These are phyloP conservation scores for Ictalurus punctatus DNA, from an alignment of 2,113 vertebrate genomes.

Conservation along the genomic window DNA sequence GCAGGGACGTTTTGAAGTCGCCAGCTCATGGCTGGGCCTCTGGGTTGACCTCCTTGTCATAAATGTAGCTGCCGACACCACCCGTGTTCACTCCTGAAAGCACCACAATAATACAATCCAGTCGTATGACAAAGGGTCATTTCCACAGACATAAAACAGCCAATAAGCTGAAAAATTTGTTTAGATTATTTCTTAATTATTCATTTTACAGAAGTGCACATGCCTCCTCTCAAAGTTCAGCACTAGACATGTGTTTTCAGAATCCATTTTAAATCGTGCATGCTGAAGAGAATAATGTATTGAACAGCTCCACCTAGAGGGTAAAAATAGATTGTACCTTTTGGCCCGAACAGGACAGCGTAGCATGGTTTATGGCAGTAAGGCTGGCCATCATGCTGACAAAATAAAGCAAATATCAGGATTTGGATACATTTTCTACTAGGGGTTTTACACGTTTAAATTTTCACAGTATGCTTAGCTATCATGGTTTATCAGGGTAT, in stretches of 20 bases:
- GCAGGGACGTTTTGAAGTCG: background rate
- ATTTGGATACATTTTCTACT: background rate
- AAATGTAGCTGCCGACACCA: slow-evolving; percentile 96
- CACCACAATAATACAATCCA: slow-evolving; percentile 33
- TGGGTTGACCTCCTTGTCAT: slow-evolving; percentile 85
- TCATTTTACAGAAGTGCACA: background rate
- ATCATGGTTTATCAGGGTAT: background rate
- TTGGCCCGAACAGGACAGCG: slow-evolving; percentile 87
- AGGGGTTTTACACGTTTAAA: background rate
- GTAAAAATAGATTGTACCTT: slow-evolving; percentile 77
- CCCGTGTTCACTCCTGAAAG: slow-evolving; percentile 93
- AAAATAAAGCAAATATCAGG: background rate
- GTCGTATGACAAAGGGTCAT: background rate
- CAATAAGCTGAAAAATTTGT: background rate
- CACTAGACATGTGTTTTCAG: background rate
- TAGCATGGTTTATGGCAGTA: slow-evolving; percentile 99
- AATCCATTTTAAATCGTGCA: background rate
- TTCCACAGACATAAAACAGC: background rate
- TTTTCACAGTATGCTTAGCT: background rate
- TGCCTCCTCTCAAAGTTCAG: background rate
- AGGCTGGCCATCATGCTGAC: slow-evolving; percentile 89
- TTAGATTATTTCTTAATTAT: background rate
- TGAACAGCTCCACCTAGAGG: slow-evolving; percentile 71
- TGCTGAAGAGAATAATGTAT: slow-evolving; percentile 22
- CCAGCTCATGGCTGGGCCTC: slow-evolving; percentile 83